A percentile compares a stretch with the other conserved stretches of the same genome.
These are phyloP conservation scores for Azemiops feae DNA, from an alignment of 2,113 vertebrate species.

Conservation along the genomic window DNA sequence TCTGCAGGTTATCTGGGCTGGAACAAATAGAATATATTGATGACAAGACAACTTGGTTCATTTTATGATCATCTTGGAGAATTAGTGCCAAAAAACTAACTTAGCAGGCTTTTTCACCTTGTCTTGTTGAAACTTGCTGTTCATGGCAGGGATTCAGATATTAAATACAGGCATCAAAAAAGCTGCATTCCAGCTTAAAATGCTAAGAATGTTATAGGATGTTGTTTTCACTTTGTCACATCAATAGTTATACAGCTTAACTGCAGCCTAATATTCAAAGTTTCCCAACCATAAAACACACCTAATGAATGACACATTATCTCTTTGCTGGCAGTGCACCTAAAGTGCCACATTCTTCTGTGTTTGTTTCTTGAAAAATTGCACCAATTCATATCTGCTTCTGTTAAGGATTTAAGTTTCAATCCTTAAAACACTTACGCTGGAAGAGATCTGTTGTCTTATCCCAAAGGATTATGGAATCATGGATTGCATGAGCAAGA, in stretches of 20 bases:
- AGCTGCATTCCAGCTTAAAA: constrained; percentile 36
- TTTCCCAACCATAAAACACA: constrained; percentile 5
- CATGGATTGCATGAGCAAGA: not conserved
- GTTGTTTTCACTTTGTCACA: constrained; percentile 37
- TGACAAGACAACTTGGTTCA: constrained; percentile 14
- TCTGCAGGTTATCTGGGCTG: constrained; percentile 25
- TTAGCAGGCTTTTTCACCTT: constrained; percentile 43
- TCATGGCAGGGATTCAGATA: constrained; percentile 37
- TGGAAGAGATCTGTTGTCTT: not conserved
- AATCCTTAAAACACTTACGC: not conserved
- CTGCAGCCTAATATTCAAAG: not conserved
- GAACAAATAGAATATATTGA: constrained; percentile 23
- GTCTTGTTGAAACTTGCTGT: constrained; percentile 19
- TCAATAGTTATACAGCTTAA: constrained; percentile 16
- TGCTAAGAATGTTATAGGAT: constrained; percentile 18
- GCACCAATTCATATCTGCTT: not conserved
- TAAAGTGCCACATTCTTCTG: not conserved
- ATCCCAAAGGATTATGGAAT: not conserved
- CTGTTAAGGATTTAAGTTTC: not conserved
- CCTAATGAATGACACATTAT: constrained; percentile 18
- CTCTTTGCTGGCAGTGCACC: not conserved
- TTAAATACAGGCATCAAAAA: constrained; percentile 38
- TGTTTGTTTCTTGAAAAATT: not conserved
- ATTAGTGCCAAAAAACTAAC: constrained; percentile 26
- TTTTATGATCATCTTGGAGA: constrained; percentile 28